Evolutionary conservation across 2,888 invertebrate species (phyloP).

Genomic region (Zhengitettix transpicula): DNA sequence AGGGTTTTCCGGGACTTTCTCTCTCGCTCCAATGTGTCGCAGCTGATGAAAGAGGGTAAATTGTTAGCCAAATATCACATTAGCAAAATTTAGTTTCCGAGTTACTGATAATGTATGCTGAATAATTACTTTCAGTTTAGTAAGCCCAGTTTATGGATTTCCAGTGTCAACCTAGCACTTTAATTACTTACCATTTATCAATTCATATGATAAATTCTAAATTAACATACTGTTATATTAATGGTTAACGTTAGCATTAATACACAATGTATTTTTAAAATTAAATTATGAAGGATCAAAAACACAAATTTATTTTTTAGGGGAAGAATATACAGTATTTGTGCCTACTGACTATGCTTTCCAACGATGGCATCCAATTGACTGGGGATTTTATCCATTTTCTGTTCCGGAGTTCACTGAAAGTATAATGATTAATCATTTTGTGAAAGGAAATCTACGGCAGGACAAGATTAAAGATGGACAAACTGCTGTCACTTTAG

Average conservation of each 20-base stretch:
- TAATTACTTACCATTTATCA: too few species aligned
- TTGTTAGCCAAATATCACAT: not conserved
- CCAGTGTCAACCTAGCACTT: too few species aligned
- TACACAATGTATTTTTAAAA: too few species aligned
- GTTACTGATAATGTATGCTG: not conserved
- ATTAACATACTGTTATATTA: too few species aligned
- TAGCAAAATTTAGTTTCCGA: not conserved
- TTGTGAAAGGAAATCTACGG: conserved; percentile 36
- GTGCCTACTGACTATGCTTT: conserved; percentile 48
- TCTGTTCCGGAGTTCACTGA: conserved; percentile 47
- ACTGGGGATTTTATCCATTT: conserved; percentile 53
- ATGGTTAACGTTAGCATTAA: too few species aligned
- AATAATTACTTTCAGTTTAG: too few species aligned
- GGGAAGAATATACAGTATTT: conserved; percentile 40
- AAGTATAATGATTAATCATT: conserved; percentile 41
- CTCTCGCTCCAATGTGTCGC: conserved; percentile 40
- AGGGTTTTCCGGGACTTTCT: conserved; percentile 46
- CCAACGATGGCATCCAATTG: conserved; percentile 49
- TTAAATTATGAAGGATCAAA: too few species aligned
- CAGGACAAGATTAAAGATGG: conserved; percentile 37
- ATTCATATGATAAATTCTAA: too few species aligned
- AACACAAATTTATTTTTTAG: conserved; percentile 18
- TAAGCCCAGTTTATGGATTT: too few species aligned
- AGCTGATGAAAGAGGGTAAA: conserved; percentile 34
- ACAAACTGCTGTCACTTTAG: conserved; percentile 36